Evolutionary conservation across 2,797 vertebrate species (phyloP), one percentile per base, ranked within the genome.

Genomic region (Silurus lanzhouensis): DNA sequence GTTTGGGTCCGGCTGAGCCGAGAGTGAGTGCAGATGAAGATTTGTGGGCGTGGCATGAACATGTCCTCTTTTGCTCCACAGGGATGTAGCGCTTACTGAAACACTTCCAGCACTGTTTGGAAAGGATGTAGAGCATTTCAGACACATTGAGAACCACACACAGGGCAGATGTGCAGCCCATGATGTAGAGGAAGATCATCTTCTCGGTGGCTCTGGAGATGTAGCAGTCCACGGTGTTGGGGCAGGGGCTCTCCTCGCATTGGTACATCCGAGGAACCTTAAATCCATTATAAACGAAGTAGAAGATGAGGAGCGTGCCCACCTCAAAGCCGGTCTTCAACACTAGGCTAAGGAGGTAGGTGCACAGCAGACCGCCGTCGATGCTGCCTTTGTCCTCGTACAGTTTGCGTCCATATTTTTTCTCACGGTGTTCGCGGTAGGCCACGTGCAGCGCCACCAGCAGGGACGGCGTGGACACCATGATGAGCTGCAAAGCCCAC

Each of bases 401-500:
- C 3, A 97, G 92, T 67, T 93, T 95, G 9, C 87, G 90, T 2
- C 92, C 91, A 89, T 93, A 88, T 52, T 88, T 94, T 84, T 92
- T 93, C 90, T 97, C 96, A 0, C 96, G 91, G 83, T 93, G 93
- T 87, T 97, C 94, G 19, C 92, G 89, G 90, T 97, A 98, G 57
- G 95, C 96, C 78, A 96, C 96, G 0, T 98, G 96, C 79, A 98
- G 94, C 10, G 95, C 95, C 82, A 98, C 96, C 77, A 98, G 88
- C 85, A 98, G 94, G 0, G 96, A 98, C 0, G 97, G 97, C 0
- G 94, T 97, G 13, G 97, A 98, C 82, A 97, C 97, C 93, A 95
- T 90, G 88, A 98, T 97, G 79, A 98, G 95, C 89, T 98, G 97
- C 85, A 98, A 91, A 17, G 97, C 96, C 97, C 96, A 97, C 85